Base-by-base conservation (phyloP, 2,113 vertebrate genomes). In the Vombatus ursinus region DNA sequence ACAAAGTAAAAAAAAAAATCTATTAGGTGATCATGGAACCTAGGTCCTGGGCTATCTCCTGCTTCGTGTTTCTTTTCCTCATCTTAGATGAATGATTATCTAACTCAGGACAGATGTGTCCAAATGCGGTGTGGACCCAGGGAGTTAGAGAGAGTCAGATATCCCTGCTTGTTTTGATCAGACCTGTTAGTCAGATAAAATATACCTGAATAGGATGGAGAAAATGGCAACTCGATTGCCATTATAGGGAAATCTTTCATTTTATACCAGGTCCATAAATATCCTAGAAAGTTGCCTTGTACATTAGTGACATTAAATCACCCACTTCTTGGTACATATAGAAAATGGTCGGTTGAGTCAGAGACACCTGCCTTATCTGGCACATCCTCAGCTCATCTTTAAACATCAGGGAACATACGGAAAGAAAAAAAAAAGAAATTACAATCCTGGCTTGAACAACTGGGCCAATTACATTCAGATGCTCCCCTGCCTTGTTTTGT, bases 371-470 rank as follows among this genome's bases (percentile, higher is more conserved):
- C 26, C 89, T 90, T 49, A 12, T 90, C 10, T 49, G 47, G 47
- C 23, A 90, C 2, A 90, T 49, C 23, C 89, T 90, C 89, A 49
- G 23, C 25, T 90, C 44, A 49, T 90, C 89, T 90, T 77, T 90
- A 90, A 48, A 90, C 89, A 90, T 90, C 89, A 47, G 48, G 10
- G 89, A 49, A 49, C 47, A 47, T 14, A 49, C 0, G 47, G 61
- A 77, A 77, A 77, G 3, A 47, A 37, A 47, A 53, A 48, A 44
- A 26, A 37, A 3, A 9, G 37, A 28, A 8, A 6, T 37, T 11
- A 19, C 9, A 0, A 3, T 26, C 37, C 28, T 91, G 0, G 0
- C 68, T 0, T 0, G 19, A 31, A 47, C 1, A 0, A 1, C 5
- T 54, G 44, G 54, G 57, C 37, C 90, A 2, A 24, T 37, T 77